phyloP scores from a whole-genome alignment of 2,113 vertebrate species.

The Phalacrocorax pelagicus region DNA sequence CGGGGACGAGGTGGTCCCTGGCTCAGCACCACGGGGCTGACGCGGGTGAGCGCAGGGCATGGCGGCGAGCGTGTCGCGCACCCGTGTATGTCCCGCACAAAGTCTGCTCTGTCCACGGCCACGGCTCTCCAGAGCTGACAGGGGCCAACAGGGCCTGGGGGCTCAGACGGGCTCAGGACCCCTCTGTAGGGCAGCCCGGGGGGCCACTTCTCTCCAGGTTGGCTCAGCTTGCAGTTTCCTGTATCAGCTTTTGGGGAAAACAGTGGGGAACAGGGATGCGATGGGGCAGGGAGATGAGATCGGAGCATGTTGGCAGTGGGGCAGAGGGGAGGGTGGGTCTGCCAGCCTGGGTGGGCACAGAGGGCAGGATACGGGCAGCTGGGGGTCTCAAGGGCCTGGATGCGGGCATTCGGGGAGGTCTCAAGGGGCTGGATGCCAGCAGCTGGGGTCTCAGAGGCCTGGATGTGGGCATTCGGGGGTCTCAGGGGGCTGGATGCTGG shows the following conservation, averaged over 20 bases:
- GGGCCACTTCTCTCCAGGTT: accelerated
- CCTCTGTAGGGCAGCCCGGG: accelerated
- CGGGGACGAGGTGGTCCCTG: neutral
- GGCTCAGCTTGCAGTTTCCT: neutral
- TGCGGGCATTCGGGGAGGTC: no score
- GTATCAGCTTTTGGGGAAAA: neutral
- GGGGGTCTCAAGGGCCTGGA: no score
- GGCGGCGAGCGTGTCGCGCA: accelerated
- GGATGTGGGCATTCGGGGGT: no score
- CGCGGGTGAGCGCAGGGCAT: accelerated
- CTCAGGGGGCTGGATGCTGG: no score
- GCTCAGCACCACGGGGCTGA: neutral
- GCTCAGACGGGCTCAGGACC: neutral
- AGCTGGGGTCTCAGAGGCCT: no score
- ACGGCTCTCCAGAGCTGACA: accelerated
- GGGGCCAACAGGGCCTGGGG: accelerated
- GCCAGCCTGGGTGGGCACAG: neutral
- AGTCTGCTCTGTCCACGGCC: neutral
- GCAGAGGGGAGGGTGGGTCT: neutral
- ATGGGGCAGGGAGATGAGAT: neutral
- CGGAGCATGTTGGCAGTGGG: accelerated
- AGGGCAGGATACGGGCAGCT: neutral
- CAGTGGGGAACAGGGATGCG: accelerated
- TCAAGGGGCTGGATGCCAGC: no score
- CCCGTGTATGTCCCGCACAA: accelerated